Conservation (phyloP, 1,140 invertebrate genomes). For the Hycleus cichorii region DNA sequence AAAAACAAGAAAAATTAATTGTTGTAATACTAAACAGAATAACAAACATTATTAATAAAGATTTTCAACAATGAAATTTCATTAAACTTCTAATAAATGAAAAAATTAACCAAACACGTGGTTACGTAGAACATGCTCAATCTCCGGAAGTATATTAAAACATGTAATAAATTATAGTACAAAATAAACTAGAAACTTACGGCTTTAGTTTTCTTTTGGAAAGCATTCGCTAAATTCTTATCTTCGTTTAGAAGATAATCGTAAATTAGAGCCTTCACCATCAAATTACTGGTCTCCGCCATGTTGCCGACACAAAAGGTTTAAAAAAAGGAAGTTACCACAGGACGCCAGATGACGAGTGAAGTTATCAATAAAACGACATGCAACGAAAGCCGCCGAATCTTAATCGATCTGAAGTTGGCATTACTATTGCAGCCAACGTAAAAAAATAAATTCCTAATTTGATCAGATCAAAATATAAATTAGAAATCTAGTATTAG, state of each 20-base stretch:
- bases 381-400: too few relatives aligned
- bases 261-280: constrained; percentile 44
- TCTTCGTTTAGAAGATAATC: constrained; percentile 52
- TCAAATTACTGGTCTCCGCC: constrained; percentile 19
- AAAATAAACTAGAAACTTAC: constrained; percentile 42
- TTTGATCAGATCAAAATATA: too few relatives aligned
- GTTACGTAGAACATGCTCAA: constrained; percentile 3
- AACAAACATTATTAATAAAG: constrained; percentile 13
- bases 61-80: constrained; percentile 6
- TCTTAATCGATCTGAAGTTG: too few relatives aligned
- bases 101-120: constrained; percentile 5
- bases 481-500: too few relatives aligned
- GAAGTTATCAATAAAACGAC: too few relatives aligned
- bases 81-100: constrained; percentile 3
- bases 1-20: neutral
- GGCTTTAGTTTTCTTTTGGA: constrained; percentile 53
- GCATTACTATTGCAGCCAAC: too few relatives aligned
- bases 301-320: constrained; percentile 20
- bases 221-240: constrained; percentile 48
- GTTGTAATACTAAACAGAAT: constrained; percentile 1
- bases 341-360: too few relatives aligned
- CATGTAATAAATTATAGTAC: neutral
- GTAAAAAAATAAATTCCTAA: too few relatives aligned
- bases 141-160: neutral
- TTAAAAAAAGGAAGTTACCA: neutral